phyloP scores from a whole-genome alignment of 2,113 vertebrate species.

The Rhinolophus sinicus region DNA sequence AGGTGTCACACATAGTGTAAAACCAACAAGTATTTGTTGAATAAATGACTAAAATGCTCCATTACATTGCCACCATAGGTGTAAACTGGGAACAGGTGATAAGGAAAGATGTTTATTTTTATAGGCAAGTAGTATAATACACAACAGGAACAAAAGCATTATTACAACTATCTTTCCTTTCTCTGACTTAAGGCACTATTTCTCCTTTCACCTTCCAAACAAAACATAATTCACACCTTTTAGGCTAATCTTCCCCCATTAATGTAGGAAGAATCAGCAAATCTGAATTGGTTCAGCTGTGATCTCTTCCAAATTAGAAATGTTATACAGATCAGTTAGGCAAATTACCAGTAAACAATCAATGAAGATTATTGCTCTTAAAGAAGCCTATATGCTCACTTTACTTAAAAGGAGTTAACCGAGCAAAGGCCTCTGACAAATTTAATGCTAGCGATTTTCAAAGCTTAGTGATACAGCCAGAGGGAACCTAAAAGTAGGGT shows the following conservation, averaged over 20 bases:
- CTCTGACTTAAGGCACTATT: neutral
- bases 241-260: neutral
- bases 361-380: neutral
- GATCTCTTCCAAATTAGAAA: constrained; percentile 21
- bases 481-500: constrained; percentile 1
- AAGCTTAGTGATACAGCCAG: neutral
- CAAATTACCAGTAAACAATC: neutral
- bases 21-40: neutral
- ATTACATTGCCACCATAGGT: neutral
- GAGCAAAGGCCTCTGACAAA: neutral
- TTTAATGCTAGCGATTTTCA: constrained; percentile 33
- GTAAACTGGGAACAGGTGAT: neutral
- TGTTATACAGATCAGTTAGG: neutral
- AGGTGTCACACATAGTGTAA: neutral
- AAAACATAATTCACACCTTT: constrained; percentile 31
- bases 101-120: constrained; percentile 30
- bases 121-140: neutral
- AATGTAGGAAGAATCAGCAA: constrained; percentile 12
- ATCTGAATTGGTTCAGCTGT: neutral
- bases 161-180: constrained; percentile 3
- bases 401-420: neutral
- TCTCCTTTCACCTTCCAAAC: neutral
- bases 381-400: neutral
- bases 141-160: constrained; percentile 21
- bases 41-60: constrained; percentile 13